phyloP scores from a whole-genome alignment of 2,888 invertebrate genomes.

The Carterocephalus palaemon region DNA sequence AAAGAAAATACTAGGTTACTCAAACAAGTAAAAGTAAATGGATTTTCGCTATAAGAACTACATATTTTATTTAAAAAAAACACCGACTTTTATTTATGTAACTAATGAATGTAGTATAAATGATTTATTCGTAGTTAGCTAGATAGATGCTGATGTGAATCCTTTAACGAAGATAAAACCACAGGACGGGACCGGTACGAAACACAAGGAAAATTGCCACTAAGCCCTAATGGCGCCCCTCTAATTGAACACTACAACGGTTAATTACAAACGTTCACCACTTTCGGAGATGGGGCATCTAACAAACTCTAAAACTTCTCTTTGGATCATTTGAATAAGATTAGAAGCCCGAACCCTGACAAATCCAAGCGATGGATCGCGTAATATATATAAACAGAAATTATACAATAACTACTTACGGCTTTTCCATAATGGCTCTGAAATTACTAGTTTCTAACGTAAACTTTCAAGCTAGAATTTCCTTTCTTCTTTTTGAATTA shows the following conservation, averaged over 20 bases:
- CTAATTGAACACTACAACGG: slow-evolving; percentile 17
- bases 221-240: slow-evolving; percentile 18
- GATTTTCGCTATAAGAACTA: slow-evolving; percentile 40
- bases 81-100: no score
- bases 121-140: slow-evolving; percentile 5
- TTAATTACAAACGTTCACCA: slow-evolving; percentile 18
- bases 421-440: no score
- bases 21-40: no score
- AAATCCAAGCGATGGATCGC: background rate
- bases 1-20: no score
- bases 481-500: no score
- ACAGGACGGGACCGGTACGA: slow-evolving; percentile 6
- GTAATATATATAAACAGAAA: background rate
- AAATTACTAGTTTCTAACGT: no score
- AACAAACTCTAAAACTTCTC: slow-evolving; percentile 9
- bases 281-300: slow-evolving; percentile 11
- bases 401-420: no score
- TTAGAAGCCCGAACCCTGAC: slow-evolving; percentile 6
- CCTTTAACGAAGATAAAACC: slow-evolving; percentile 15
- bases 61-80: no score
- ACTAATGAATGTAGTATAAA: no score
- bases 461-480: no score
- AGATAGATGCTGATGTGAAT: slow-evolving; percentile 9
- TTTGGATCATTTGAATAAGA: slow-evolving; percentile 11
- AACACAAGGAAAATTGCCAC: slow-evolving; percentile 17